Base-by-base conservation (phyloP, 2,888 invertebrate genomes). In the Pyrrhia umbra region DNA sequence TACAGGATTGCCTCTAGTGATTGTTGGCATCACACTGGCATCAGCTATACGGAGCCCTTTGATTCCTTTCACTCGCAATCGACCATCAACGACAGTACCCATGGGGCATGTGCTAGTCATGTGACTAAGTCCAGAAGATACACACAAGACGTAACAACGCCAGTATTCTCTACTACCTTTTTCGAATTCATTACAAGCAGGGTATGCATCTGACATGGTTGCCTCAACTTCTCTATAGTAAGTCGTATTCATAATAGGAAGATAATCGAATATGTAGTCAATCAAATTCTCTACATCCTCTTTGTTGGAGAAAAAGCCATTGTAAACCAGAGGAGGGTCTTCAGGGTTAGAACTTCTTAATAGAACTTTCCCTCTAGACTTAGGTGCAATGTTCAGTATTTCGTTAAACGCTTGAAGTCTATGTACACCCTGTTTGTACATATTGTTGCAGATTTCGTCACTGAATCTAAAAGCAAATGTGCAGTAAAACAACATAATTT, bases 381-480 rank as follows among this genome's bases (percentile, higher is more conserved):
- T 89, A 0, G 84, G 85, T 46, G 76, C 70, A n/a, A 82, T 67
- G 8, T 79, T 54, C 2, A 86, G 20, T 5, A 82, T 60, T 55
- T 85, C 79, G 25, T 67, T 77, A 25, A 80, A 78, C 0, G 81
- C 82, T 3, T 82, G 74, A 9, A 78, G 52, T 23, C 65, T 63
- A 5, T 59, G 10, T 6, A 55, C n/a, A 39, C 72, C 72, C 13
- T 74, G 50, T 2, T 51, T 52, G 2, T 66, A 68, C 64, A 87
- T 69, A 18, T 74, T 77, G 43, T 83, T 57, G 46, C 85, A 84
- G 20, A 86, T 58, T 4, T 77, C 76, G 8, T 84, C 64, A 6
- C 80, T 95, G 95, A 68, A 96, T 92, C 18, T 95, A 89, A 79
- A 88, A 93, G 85, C 96, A 95, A 46, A 96, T 91, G 66, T 47